Evolutionary conservation across 2,797 vertebrate genomes (phyloP), one percentile per base, ranked within the genome.

Genomic region (Amphiprion clarkii): DNA sequence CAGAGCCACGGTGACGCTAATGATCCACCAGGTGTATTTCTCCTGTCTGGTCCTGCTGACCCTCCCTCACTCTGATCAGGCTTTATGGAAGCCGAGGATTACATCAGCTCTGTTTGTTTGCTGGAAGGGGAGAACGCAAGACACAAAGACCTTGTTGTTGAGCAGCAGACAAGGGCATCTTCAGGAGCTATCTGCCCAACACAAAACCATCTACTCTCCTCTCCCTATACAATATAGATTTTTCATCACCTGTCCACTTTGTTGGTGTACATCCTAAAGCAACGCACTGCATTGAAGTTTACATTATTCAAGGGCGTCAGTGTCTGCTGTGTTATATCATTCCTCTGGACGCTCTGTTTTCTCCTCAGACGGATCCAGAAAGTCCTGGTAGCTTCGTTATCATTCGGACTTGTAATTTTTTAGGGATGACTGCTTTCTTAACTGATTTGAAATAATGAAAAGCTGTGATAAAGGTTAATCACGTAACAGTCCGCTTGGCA

Each of bases 51-150:
- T 72, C 60, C 67, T 17, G 17, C 75, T 89, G 85, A 92, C 86
- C 86, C 78, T 56, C 72, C 71, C 73, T 74, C 1, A 3, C 52
- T 81, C 68, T 79, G 87, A 89, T 88, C 82, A 55, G 72, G 78
- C 80, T 74, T 79, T 53, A 21, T 80, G 82, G 82, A 84, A 84
- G 74, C 80, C 9, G 63, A 74, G 88, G 86, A 91, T 93, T 92
- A 91, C 82, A 81, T 83, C 79, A 72, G 87, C 82, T 87, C 74
- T 89, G 88, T 91, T 91, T 90, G 83, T 82, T 88, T 87, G 83
- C 78, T 73, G 71, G 58, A 72, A 87, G 70, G 78, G 12, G 58
- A 69, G 71, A 72, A 79, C 29, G 42, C 44, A 53, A 76, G 77
- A 65, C 61, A 57, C 71, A 33, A 48, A 76, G 58, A 83, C 69